Percentiles rank a stretch among this genome's conserved stretches.
Evolutionary conservation across 2,888 invertebrate species (phyloP).

Genomic region (Isoperla grammatica): DNA sequence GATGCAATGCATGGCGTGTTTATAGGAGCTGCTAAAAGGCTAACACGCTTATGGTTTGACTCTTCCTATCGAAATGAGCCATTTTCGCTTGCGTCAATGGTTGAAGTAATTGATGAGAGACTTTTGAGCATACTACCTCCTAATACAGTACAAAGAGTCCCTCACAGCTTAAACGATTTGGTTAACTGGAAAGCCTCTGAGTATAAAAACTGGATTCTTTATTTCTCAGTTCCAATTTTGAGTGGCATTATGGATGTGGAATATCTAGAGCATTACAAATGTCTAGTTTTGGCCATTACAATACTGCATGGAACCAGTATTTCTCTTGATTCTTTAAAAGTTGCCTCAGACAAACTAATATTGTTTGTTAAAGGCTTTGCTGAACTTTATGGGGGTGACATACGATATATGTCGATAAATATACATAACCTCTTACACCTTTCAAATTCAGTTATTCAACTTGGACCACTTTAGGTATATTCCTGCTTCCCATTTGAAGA

Average conservation of each 20-base stretch:
- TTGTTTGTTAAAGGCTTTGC: not conserved
- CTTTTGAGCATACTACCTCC: not conserved
- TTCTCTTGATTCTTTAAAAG: not conserved
- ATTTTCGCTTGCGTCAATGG: not conserved
- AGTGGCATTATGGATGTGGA: not conserved
- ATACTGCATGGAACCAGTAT: not conserved
- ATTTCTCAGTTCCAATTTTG: constrained; percentile 1
- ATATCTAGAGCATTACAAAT: not conserved
- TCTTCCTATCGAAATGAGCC: not conserved
- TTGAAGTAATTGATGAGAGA: not conserved
- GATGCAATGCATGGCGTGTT: not conserved
- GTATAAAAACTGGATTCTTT: constrained; percentile 5
- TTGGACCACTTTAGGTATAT: constrained; percentile 1
- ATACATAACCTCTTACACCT: not conserved
- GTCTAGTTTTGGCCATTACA: not conserved
- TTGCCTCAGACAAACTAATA: not conserved
- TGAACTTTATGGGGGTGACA: no score
- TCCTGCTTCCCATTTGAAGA: constrained; percentile 1
- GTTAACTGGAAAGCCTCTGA: constrained; percentile 1
- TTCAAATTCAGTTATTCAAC: not conserved
- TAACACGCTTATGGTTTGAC: constrained; percentile 2
- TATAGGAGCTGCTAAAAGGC: not conserved
- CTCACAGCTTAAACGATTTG: not conserved
- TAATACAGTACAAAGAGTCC: not conserved
- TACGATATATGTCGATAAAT: no score